These are phyloP conservation scores for Hippocampus kuda DNA, from an alignment of 2,797 vertebrate genomes.

Conservation along the genomic window DNA sequence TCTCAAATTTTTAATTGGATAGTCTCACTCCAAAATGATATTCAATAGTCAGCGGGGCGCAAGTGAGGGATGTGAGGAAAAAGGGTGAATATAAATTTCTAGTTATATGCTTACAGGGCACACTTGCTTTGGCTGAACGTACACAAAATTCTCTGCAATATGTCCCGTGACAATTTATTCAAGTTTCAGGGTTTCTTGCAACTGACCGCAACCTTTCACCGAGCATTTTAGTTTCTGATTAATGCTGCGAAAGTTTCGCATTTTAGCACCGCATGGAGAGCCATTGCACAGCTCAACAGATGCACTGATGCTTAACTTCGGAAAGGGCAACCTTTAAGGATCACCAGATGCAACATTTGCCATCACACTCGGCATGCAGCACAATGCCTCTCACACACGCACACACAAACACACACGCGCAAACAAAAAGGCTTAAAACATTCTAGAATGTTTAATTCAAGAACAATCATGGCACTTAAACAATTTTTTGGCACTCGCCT, in stretches of 20 bases:
- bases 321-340: slow-evolving; percentile 57
- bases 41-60: no score
- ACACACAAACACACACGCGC: background rate
- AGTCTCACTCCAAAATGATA: no score
- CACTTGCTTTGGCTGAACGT: background rate
- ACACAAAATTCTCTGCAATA: background rate
- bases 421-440: background rate
- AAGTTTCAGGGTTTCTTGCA: background rate
- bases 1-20: no score
- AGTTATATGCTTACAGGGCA: no score
- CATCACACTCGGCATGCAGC: slow-evolving; percentile 8
- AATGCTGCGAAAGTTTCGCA: background rate
- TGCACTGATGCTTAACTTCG: slow-evolving; percentile 38
- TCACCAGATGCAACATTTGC: slow-evolving; percentile 48
- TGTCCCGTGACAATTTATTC: background rate
- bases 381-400: background rate
- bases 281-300: slow-evolving; percentile 29
- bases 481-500: background rate
- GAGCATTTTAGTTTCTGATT: background rate
- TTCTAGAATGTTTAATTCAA: background rate
- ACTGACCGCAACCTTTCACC: background rate
- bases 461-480: background rate
- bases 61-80: no score
- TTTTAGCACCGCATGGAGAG: slow-evolving; percentile 6
- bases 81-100: no score